phyloP scores from a whole-genome alignment of 2,797 vertebrate genomes.

The Poeciliopsis paucimaculata region DNA sequence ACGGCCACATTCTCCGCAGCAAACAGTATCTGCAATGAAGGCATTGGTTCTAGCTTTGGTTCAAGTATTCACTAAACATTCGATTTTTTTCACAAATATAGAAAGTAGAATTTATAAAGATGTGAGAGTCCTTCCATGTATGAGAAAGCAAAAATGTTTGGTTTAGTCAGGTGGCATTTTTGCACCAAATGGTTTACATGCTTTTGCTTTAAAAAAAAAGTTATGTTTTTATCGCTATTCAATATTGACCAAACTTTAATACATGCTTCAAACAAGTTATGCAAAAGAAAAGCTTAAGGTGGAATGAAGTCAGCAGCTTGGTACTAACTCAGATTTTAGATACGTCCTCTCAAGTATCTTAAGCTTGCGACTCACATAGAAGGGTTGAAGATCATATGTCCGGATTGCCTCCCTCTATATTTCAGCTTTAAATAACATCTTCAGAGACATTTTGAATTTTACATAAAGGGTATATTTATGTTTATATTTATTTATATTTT shows the following conservation, averaged over 20 bases:
- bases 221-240: neutral
- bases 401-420: too few species aligned
- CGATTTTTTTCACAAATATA: neutral
- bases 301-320: neutral
- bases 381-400: neutral
- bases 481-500: neutral
- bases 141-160: neutral
- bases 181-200: neutral
- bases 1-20: neutral
- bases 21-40: neutral
- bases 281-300: neutral
- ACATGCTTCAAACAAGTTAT: neutral
- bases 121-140: neutral
- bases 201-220: neutral
- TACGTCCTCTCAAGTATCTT: neutral
- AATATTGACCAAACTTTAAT: neutral
- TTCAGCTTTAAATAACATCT: neutral
- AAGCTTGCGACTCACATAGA: neutral
- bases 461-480: neutral
- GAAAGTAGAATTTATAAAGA: neutral
- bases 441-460: neutral
- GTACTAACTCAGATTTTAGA: neutral
- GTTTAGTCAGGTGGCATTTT: neutral
- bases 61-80: neutral
- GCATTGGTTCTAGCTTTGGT: neutral